Evolutionary conservation across 2,888 invertebrate species (phyloP).

Genomic region (Leucophora obtusa): DNA sequence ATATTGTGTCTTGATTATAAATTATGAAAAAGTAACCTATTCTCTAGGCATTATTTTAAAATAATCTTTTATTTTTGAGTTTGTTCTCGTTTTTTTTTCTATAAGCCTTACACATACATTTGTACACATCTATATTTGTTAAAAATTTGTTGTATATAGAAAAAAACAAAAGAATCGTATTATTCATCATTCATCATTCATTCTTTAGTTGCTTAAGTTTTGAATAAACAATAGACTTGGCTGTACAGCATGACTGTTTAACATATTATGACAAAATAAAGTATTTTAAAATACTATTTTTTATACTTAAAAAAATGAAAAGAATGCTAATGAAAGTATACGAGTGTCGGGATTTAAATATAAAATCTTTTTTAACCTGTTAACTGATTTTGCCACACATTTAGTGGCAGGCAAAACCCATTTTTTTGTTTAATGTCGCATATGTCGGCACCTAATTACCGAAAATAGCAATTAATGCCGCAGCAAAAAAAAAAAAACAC

Average conservation of each 20-base stretch:
- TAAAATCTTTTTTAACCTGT: no score
- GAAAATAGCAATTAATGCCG: no score
- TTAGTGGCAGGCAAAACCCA: no score
- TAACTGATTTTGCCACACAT: no score
- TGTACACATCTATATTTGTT: not conserved
- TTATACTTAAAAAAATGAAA: no score
- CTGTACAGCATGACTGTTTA: not conserved
- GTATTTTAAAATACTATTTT: not conserved
- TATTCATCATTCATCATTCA: not conserved
- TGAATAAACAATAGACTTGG: conserved; percentile 23
- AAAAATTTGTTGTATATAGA: not conserved
- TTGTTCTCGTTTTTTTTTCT: conserved; percentile 3
- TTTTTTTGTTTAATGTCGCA: no score
- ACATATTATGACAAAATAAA: not conserved
- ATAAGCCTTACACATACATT: not conserved
- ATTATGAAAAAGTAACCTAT: conserved; percentile 54
- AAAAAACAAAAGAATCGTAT: not conserved
- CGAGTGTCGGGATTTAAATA: no score
- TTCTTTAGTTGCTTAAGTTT: not conserved
- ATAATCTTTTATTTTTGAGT: conserved; percentile 43
- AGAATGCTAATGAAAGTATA: no score
- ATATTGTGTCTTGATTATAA: conserved; percentile 55
- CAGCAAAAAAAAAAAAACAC: no score
- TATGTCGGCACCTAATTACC: no score
- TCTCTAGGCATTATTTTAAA: conserved; percentile 50